These are phyloP conservation scores for Conus betulinus DNA, from an alignment of 1,140 invertebrate genomes.

Conservation along the genomic window DNA sequence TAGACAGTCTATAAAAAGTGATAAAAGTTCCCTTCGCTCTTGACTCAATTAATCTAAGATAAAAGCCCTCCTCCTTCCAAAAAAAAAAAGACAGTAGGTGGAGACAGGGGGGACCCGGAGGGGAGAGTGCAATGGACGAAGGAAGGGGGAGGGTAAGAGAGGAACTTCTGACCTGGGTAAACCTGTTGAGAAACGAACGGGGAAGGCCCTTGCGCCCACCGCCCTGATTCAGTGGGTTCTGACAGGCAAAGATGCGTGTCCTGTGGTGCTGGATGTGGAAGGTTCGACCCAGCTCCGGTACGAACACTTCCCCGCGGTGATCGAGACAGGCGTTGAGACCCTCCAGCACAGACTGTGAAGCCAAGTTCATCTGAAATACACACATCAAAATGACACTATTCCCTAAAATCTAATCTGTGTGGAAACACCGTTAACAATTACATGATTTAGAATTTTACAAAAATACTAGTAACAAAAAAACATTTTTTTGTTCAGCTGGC, in stretches of 20 bases:
- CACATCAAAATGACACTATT: neutral
- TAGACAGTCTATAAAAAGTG: no score
- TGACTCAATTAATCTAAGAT: no score
- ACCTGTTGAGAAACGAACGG: slow-evolving; percentile 97
- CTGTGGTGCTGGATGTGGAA: slow-evolving; percentile 83
- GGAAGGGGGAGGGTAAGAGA: neutral
- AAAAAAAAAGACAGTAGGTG: no score
- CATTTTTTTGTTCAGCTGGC: no score
- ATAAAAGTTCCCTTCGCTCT: no score
- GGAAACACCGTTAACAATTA: no score
- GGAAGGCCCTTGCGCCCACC: slow-evolving; percentile 96
- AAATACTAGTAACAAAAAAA: no score
- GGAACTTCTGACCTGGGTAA: slow-evolving; percentile 86
- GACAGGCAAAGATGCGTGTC: slow-evolving; percentile 96
- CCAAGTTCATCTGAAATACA: slow-evolving; percentile 88
- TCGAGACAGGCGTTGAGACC: slow-evolving; percentile 99
- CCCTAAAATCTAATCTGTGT: no score
- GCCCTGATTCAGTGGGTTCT: slow-evolving; percentile 98
- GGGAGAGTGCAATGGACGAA: neutral
- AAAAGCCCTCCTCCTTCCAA: no score
- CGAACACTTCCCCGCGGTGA: slow-evolving; percentile 96
- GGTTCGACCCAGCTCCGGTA: slow-evolving; percentile 93
- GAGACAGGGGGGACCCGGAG: neutral
- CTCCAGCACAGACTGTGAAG: slow-evolving; percentile 98
- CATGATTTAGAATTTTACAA: no score